A percentile compares a stretch with the other conserved stretches of the same genome.
Conservation (phyloP, 2,113 vertebrate genomes). For the Megaceryle maxima region DNA sequence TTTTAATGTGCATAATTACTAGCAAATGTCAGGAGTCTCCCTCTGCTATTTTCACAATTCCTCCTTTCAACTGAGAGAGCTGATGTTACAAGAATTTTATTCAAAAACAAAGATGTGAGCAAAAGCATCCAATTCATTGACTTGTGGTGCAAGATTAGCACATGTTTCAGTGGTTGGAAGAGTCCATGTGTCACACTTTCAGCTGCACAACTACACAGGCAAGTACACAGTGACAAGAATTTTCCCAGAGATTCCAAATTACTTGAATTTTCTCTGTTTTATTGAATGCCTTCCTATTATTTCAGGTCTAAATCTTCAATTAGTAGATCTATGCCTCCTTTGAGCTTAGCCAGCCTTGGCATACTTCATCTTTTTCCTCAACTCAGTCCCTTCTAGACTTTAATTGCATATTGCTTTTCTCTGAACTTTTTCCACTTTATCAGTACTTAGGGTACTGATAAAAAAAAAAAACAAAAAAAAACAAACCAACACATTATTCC, state of each 20-base stretch:
- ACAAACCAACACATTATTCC: neutral
- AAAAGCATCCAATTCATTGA: neutral
- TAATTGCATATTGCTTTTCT: neutral
- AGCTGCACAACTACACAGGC: neutral
- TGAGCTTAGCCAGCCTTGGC: neutral
- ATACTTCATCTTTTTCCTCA: neutral
- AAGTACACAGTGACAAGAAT: neutral
- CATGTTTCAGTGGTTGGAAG: neutral
- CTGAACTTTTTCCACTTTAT: conserved; percentile 19
- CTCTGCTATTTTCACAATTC: conserved; percentile 26
- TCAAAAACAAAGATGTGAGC: neutral
- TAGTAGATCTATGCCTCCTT: neutral
- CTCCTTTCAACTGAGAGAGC: neutral
- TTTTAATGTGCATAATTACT: neutral
- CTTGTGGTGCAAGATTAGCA: neutral
- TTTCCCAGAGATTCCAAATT: neutral
- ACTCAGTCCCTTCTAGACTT: neutral
- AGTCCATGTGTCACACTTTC: neutral
- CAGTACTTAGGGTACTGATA: neutral
- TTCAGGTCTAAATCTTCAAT: neutral
- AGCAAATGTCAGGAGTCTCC: conserved; percentile 5
- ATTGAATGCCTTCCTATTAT: neutral
- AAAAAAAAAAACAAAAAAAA: too few species aligned
- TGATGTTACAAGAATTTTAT: conserved; percentile 1
- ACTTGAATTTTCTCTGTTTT: neutral